Evolutionary conservation across 2,888 invertebrate species (phyloP).

Genomic region (Tetragonula carbonaria): DNA sequence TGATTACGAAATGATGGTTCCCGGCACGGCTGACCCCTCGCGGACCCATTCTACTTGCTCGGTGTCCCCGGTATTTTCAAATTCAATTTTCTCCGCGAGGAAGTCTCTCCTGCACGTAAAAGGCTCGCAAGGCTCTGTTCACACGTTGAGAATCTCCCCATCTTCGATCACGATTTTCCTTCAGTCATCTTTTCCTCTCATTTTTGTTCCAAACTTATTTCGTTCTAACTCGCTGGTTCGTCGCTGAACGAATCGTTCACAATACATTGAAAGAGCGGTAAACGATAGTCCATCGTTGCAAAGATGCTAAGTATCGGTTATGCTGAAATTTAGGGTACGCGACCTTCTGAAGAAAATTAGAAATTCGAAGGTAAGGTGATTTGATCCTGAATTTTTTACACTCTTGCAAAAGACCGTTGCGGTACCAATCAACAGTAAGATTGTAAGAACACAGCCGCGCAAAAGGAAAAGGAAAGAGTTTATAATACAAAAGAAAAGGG

Average conservation of each 20-base stretch:
- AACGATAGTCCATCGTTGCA: neutral
- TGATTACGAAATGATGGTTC: conserved; percentile 8
- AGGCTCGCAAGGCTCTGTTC: neutral
- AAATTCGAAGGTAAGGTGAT: no score
- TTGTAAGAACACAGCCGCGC: no score
- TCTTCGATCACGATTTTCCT: neutral
- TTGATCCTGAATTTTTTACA: no score
- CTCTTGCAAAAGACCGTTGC: no score
- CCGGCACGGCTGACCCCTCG: neutral
- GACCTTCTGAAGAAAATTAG: no score
- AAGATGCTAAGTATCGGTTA: no score
- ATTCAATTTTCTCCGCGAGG: neutral
- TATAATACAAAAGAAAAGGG: no score
- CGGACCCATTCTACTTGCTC: conserved; percentile 11
- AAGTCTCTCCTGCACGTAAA: neutral
- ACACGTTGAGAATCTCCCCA: neutral
- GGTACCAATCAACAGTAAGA: no score
- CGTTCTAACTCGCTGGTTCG: neutral
- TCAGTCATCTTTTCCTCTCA: neutral
- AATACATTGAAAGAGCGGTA: neutral
- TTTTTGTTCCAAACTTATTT: neutral
- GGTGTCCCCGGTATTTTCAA: neutral
- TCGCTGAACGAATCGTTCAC: neutral
- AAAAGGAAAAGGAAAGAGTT: no score
- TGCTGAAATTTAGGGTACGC: no score